phyloP scores from a whole-genome alignment of 2,797 vertebrate genomes.

The Rhinogobio ventralis region DNA sequence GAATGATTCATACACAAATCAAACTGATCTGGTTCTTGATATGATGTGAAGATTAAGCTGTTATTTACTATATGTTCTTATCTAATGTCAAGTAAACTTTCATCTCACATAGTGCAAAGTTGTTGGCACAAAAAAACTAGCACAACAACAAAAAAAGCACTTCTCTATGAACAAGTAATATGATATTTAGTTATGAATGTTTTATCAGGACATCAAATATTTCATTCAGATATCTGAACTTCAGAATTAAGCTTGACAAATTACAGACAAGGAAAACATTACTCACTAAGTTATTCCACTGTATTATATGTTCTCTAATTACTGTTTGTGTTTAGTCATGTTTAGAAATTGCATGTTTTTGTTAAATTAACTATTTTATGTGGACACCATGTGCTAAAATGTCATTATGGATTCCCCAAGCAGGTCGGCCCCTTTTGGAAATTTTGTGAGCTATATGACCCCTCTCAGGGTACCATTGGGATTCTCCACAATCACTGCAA shows the following conservation, averaged over 20 bases:
- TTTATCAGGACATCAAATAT: background rate
- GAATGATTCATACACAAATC: background rate
- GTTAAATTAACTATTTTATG: background rate
- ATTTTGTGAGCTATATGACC: slow-evolving; percentile 26
- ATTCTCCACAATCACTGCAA: slow-evolving; percentile 29
- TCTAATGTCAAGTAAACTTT: background rate
- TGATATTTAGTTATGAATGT: background rate
- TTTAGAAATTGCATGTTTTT: background rate
- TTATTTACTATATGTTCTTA: background rate
- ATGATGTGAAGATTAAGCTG: background rate
- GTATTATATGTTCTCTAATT: background rate
- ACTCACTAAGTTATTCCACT: background rate
- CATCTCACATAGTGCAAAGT: background rate
- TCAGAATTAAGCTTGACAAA: background rate
- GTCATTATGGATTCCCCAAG: background rate
- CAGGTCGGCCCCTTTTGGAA: slow-evolving; percentile 45
- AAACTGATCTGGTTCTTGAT: background rate
- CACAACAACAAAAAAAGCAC: background rate
- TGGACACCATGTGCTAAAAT: background rate
- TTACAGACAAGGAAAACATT: background rate
- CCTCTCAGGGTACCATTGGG: slow-evolving; percentile 12
- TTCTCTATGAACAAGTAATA: background rate
- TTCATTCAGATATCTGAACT: background rate
- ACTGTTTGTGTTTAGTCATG: background rate
- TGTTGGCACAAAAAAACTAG: background rate